Evolutionary conservation across 1,140 invertebrate genomes (phyloP).

Genomic region (Galendromus occidentalis): DNA sequence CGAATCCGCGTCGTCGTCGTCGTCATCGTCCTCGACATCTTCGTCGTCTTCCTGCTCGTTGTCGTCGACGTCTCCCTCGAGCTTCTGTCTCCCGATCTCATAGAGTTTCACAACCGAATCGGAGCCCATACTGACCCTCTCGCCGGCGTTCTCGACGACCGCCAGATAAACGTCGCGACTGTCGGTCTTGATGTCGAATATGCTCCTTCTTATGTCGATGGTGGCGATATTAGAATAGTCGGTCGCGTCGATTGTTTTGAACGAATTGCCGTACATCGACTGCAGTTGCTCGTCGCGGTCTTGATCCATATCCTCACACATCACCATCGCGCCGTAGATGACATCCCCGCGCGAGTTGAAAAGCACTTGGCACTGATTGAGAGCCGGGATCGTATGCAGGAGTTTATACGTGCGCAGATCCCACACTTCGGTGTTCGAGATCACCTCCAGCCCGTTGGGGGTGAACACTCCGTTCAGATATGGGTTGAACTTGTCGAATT

Average conservation of each 20-base stretch:
- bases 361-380: constrained; percentile 55
- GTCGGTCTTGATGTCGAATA: constrained; percentile 32
- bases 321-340: constrained; percentile 32
- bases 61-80: constrained; percentile 25
- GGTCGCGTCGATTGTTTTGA: constrained; percentile 75
- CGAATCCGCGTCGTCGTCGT: constrained; percentile 30
- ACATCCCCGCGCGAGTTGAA: constrained; percentile 36
- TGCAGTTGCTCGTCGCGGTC: constrained; percentile 36
- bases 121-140: constrained; percentile 16
- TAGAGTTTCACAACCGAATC: constrained; percentile 33
- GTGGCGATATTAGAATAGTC: constrained; percentile 86
- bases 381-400: constrained; percentile 67
- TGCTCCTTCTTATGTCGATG: constrained; percentile 53
- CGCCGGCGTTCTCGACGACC: constrained; percentile 31
- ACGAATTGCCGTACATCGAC: constrained; percentile 54
- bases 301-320: constrained; percentile 14
- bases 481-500: constrained; percentile 93
- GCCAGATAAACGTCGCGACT: constrained; percentile 41
- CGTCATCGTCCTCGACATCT: constrained; percentile 24
- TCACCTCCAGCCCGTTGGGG: constrained; percentile 76
- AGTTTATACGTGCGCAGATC: constrained; percentile 85
- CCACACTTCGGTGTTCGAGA: constrained; percentile 82
- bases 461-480: constrained; percentile 87
- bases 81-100: constrained; percentile 31
- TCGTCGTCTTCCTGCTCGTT: constrained; percentile 25